Evolutionary conservation across 2,888 invertebrate genomes (phyloP).

Genomic region (Diarsia mendica): DNA sequence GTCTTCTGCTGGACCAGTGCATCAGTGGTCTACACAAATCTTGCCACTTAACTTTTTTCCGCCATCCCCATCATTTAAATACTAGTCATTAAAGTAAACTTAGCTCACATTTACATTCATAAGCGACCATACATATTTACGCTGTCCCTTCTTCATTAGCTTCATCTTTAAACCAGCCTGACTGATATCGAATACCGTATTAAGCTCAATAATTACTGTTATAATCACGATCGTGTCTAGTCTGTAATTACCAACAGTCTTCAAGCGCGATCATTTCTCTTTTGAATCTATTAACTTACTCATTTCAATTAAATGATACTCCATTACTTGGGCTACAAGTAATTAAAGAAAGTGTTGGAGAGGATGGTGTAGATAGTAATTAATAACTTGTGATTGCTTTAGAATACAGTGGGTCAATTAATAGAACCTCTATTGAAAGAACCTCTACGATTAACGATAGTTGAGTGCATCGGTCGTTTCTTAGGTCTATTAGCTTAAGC

Average conservation of each 20-base stretch:
- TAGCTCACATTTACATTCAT: background rate
- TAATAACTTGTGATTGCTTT: conserved; percentile 31
- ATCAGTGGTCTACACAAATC: background rate
- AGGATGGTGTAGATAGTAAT: conserved; percentile 26
- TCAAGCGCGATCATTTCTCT: conserved; percentile 65
- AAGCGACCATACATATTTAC: conserved; percentile 11
- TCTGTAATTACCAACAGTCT: conserved; percentile 63
- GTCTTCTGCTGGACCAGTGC: background rate
- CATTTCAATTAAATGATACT: conserved; percentile 51
- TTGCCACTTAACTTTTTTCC: background rate
- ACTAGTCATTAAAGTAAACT: too few species aligned
- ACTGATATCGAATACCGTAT: conserved; percentile 6
- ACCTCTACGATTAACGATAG: background rate
- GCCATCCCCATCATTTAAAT: background rate
- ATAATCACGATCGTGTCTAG: conserved; percentile 42
- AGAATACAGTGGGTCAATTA: conserved; percentile 4
- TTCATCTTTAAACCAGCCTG: conserved; percentile 9
- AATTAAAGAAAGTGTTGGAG: conserved; percentile 52
- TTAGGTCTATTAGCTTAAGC: too few species aligned
- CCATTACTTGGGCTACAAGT: conserved; percentile 50
- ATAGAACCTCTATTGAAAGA: background rate
- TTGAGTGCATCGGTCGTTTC: background rate
- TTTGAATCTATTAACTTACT: conserved; percentile 70
- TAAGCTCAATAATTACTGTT: conserved; percentile 34
- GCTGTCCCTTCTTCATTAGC: background rate